Conservation (phyloP, 2,113 vertebrate species). For the Gavia stellata region DNA sequence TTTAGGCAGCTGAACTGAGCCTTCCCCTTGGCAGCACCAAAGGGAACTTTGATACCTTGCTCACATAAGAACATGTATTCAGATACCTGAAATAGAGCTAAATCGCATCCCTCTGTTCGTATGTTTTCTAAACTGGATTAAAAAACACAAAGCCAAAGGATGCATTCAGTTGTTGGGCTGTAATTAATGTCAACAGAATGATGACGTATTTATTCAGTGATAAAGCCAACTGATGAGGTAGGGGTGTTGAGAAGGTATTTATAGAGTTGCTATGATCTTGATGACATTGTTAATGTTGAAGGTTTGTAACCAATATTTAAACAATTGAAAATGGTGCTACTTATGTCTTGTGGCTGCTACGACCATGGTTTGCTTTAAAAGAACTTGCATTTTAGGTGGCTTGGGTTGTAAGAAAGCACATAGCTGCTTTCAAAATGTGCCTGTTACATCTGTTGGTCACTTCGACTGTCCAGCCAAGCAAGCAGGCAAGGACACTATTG, state of each 20-base stretch:
- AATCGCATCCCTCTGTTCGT: not conserved
- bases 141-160: not conserved
- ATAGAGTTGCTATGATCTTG: not conserved
- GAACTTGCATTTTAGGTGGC: not conserved
- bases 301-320: not conserved
- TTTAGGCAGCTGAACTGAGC: not conserved
- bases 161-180: not conserved
- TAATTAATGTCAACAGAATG: not conserved
- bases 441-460: not conserved
- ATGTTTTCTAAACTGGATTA: not conserved
- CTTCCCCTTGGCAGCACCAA: not conserved
- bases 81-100: not conserved
- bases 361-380: not conserved
- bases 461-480: not conserved
- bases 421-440: not conserved
- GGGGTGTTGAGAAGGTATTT: not conserved
- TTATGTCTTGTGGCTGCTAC: not conserved
- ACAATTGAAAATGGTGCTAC: not conserved
- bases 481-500: not conserved
- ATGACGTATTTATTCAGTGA: accelerated
- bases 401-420: not conserved
- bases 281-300: not conserved
- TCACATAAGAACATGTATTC: not conserved
- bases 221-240: not conserved
- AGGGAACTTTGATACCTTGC: not conserved